These are phyloP conservation scores for Diabrotica undecimpunctata DNA, from an alignment of 1,140 invertebrate genomes.

Conservation along the genomic window DNA sequence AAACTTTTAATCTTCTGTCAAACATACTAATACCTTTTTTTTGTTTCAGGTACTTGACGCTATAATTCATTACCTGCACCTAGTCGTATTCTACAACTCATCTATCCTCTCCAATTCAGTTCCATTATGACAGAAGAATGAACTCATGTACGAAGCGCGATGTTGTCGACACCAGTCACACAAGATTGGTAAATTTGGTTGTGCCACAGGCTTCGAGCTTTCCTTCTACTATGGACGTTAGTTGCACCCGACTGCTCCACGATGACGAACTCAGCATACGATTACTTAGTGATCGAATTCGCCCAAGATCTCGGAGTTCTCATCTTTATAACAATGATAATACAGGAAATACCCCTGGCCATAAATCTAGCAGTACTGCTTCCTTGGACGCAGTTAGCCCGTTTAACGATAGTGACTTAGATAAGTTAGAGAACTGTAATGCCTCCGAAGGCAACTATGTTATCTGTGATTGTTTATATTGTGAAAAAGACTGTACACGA, in stretches of 20 bases:
- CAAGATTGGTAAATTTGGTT: conserved; percentile 4
- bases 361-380: conserved; percentile 5
- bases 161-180: background rate
- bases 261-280: conserved; percentile 6
- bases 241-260: background rate
- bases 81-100: too few relatives aligned
- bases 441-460: conserved; percentile 8
- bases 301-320: conserved; percentile 7
- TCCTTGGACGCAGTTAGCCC: conserved; percentile 4
- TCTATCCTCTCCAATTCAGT: too few relatives aligned
- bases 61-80: too few relatives aligned
- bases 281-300: conserved; percentile 1
- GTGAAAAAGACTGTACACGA: conserved; percentile 18
- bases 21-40: background rate
- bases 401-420: background rate
- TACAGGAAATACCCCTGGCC: background rate
- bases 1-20: too few relatives aligned
- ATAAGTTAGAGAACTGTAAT: conserved; percentile 10
- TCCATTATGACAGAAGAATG: conserved; percentile 5
- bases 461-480: conserved; percentile 24
- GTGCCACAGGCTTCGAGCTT: background rate
- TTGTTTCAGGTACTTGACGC: conserved; percentile 4
- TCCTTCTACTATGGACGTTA: conserved; percentile 2
- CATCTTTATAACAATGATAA: background rate
- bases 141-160: background rate